Evolutionary conservation across 2,797 vertebrate species (phyloP).

Genomic region (Nyctibius grandis): DNA sequence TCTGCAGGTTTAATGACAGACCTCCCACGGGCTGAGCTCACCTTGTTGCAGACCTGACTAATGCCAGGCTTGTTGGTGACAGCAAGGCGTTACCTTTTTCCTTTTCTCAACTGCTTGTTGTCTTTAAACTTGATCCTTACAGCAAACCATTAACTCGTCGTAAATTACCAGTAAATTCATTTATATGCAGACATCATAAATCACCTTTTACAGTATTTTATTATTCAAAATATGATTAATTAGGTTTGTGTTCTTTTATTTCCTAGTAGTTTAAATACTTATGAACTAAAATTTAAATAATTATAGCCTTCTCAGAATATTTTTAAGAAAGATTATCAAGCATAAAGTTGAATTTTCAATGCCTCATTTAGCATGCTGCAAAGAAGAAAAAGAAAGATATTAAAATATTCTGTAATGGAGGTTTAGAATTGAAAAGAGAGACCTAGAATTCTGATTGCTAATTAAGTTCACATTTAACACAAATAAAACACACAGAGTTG

Average conservation of each 20-base stretch:
- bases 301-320: slow-evolving; percentile 40
- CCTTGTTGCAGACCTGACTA: not conserved
- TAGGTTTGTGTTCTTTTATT: slow-evolving; percentile 2
- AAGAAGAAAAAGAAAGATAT: slow-evolving; percentile 20
- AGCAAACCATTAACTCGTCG: not conserved
- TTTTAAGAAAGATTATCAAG: slow-evolving; percentile 28
- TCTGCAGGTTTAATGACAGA: not conserved
- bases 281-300: slow-evolving; percentile 66
- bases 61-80: not conserved
- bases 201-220: slow-evolving; percentile 3
- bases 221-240: slow-evolving; percentile 51
- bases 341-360: slow-evolving; percentile 44
- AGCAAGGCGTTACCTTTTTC: not conserved
- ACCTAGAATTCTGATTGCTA: slow-evolving; percentile 40
- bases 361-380: slow-evolving; percentile 46
- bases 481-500: slow-evolving; percentile 10
- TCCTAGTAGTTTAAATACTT: slow-evolving; percentile 37
- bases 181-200: not conserved
- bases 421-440: slow-evolving; percentile 46
- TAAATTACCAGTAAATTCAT: not conserved
- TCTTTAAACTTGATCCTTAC: not conserved
- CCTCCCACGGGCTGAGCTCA: not conserved
- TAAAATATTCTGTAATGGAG: slow-evolving; percentile 62
- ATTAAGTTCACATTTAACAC: slow-evolving; percentile 53
- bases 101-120: not conserved